Evolutionary conservation across 2,113 vertebrate species (phyloP).

Genomic region (Phocoena sinus): DNA sequence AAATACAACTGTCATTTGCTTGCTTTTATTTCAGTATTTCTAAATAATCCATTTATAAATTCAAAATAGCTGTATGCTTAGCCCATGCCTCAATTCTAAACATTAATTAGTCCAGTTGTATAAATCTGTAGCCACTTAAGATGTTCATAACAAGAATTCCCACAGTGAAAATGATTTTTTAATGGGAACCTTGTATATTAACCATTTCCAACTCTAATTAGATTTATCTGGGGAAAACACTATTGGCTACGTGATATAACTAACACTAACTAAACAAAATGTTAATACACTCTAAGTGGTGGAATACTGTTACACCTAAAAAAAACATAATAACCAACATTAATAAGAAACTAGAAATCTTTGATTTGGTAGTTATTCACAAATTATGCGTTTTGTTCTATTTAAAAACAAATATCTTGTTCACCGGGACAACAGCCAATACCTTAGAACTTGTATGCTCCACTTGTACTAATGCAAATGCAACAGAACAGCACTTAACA

Average conservation of each 20-base stretch:
- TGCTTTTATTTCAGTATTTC: not conserved
- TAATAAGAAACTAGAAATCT: conserved; percentile 36
- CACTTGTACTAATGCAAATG: not conserved
- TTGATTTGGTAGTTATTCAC: conserved; percentile 27
- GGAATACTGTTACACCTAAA: conserved; percentile 39
- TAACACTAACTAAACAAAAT: conserved; percentile 52
- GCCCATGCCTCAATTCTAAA: not conserved
- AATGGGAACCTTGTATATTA: conserved; percentile 44
- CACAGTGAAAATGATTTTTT: conserved; percentile 56
- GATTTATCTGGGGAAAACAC: conserved; percentile 54
- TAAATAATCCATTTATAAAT: not conserved
- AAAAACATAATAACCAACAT: not conserved
- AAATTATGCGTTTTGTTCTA: conserved; percentile 32
- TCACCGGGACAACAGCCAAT: not conserved
- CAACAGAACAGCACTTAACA: conserved; percentile 13
- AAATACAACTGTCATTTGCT: not conserved
- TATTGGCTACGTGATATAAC: conserved; percentile 28
- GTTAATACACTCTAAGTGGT: not conserved
- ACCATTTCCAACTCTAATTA: conserved; percentile 60
- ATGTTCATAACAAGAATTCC: conserved; percentile 44
- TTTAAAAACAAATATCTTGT: not conserved
- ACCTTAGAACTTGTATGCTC: not conserved
- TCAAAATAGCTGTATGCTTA: not conserved
- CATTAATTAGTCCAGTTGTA: conserved; percentile 36
- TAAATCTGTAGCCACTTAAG: conserved; percentile 53